These are phyloP conservation scores for Delichon dasypus DNA, from an alignment of 2,797 vertebrate genomes.

Conservation along the genomic window DNA sequence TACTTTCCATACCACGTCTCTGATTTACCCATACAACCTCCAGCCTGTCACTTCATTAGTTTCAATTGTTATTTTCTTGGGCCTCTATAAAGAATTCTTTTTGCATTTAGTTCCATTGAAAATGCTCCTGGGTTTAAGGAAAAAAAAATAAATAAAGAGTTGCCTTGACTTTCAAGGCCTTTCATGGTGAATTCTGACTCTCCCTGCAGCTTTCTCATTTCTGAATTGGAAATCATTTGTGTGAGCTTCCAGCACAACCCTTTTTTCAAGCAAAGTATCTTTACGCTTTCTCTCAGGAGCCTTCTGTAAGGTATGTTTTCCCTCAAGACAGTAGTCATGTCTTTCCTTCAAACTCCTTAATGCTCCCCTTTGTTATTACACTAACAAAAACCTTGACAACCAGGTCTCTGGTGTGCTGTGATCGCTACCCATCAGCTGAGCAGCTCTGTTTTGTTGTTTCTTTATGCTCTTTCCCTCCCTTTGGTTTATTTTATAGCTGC, in stretches of 20 bases:
- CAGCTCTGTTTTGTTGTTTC: not conserved
- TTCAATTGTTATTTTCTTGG: not conserved
- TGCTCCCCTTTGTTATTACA: not conserved
- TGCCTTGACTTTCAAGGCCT: not conserved
- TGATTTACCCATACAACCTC: not conserved
- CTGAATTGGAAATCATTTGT: not conserved
- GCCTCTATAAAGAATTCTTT: not conserved
- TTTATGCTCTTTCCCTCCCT: not conserved
- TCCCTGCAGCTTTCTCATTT: not conserved
- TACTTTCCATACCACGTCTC: not conserved
- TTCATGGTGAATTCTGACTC: not conserved
- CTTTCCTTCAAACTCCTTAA: slow-evolving; percentile 19
- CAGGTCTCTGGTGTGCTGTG: not conserved
- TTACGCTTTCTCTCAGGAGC: not conserved
- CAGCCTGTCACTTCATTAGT: not conserved
- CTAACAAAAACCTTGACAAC: slow-evolving; percentile 17
- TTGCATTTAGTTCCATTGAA: not conserved
- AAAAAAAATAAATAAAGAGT: not conserved
- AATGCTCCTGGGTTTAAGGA: not conserved
- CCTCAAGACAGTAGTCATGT: not conserved
- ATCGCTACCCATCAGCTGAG: not conserved
- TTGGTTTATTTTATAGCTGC: not conserved
- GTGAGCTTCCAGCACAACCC: not conserved
- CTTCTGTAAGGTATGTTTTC: not conserved
- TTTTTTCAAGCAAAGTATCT: not conserved